phyloP scores from a whole-genome alignment of 2,888 invertebrate species.

The Drosophila macrospina region DNA sequence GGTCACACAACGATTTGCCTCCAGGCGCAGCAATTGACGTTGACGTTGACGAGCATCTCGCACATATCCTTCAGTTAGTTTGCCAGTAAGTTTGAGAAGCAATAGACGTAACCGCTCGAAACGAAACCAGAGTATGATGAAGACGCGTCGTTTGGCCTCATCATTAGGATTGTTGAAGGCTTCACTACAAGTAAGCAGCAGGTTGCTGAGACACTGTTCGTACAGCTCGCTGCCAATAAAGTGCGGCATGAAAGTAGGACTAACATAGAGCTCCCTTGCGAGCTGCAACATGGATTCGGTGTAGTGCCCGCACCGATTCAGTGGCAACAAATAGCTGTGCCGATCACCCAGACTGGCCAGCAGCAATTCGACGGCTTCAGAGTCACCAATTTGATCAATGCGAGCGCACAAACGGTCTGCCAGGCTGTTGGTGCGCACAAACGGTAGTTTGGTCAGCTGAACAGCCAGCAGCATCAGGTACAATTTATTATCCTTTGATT shows the following conservation, averaged over 20 bases:
- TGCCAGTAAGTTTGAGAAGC: slow-evolving; percentile 85
- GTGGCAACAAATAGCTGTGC: slow-evolving; percentile 48
- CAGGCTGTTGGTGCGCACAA: slow-evolving; percentile 86
- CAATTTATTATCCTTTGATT: slow-evolving; percentile 87
- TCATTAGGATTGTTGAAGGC: slow-evolving; percentile 46
- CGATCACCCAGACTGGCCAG: slow-evolving; percentile 81
- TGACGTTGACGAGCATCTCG: slow-evolving; percentile 85
- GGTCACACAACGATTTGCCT: slow-evolving; percentile 87
- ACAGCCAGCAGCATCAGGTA: slow-evolving; percentile 88
- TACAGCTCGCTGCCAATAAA: slow-evolving; percentile 88
- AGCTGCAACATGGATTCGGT: slow-evolving; percentile 80
- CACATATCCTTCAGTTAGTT: slow-evolving; percentile 74
- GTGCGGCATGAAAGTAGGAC: slow-evolving; percentile 87
- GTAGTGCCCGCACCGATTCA: slow-evolving; percentile 50
- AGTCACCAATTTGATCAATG: slow-evolving; percentile 81
- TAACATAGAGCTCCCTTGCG: slow-evolving; percentile 86
- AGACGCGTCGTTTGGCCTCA: slow-evolving; percentile 86
- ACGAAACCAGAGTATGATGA: slow-evolving; percentile 88
- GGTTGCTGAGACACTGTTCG: slow-evolving; percentile 86
- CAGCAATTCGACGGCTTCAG: slow-evolving; percentile 86
- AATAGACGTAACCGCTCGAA: slow-evolving; percentile 87
- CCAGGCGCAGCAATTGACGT: slow-evolving; percentile 87
- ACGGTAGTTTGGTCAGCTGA: slow-evolving; percentile 87
- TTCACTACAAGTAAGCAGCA: slow-evolving; percentile 86
- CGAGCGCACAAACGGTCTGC: slow-evolving; percentile 83